A percentile compares a stretch with the other conserved stretches of the same genome.
These are phyloP conservation scores for Lithophane ornitopus DNA, from an alignment of 2,888 invertebrate genomes.

Conservation along the genomic window DNA sequence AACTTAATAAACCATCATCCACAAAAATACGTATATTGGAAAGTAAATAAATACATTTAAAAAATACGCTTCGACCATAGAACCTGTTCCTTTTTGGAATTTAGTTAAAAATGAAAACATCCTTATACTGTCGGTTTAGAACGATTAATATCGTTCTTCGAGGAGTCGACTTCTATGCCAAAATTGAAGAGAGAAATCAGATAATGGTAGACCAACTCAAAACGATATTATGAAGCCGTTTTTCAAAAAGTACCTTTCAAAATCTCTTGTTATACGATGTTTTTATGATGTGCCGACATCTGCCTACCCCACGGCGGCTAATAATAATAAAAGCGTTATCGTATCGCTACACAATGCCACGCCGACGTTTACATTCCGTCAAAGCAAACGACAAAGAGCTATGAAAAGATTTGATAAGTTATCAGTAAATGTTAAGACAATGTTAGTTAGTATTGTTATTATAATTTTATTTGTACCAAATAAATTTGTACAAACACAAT, in stretches of 20 bases:
- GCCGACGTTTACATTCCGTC: slow-evolving; percentile 86
- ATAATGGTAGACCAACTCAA: not conserved
- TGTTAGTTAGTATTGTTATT: no score
- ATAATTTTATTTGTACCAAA: no score
- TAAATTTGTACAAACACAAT: not conserved
- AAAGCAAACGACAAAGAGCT: slow-evolving; percentile 75
- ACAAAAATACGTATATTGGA: no score
- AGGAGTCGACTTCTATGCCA: no score
- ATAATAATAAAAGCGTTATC: slow-evolving; percentile 88
- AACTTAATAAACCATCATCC: no score
- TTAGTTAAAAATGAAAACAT: no score
- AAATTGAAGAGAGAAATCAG: not conserved
- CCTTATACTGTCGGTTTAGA: no score
- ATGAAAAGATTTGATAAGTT: slow-evolving; percentile 53
- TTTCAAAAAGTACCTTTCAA: slow-evolving; percentile 8
- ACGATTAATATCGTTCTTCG: no score
- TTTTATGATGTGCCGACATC: slow-evolving; percentile 74
- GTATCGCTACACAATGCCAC: slow-evolving; percentile 85
- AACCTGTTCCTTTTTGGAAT: no score
- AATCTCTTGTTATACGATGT: slow-evolving; percentile 60
- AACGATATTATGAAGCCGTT: slow-evolving; percentile 3
- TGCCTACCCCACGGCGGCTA: slow-evolving; percentile 73
- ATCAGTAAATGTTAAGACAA: not conserved
- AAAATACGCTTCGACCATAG: no score
- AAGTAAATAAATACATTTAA: no score